phyloP scores from a whole-genome alignment of 2,888 invertebrate genomes.

The Acleris laterana region DNA sequence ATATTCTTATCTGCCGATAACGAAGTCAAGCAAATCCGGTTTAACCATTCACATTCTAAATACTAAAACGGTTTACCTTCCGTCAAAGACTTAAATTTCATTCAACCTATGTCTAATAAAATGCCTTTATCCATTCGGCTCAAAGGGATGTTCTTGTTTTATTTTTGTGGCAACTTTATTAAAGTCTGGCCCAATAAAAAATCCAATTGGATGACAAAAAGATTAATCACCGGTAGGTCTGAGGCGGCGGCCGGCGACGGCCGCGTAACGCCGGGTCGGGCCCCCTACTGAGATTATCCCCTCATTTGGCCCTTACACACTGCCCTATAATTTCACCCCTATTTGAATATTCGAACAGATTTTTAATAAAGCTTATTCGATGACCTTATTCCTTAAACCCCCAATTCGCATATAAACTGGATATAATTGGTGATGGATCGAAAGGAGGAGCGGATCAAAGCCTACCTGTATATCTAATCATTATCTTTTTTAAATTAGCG shows the following conservation, averaged over 20 bases:
- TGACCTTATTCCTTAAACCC: not conserved
- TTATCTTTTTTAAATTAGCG: not conserved
- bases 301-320: constrained; percentile 48
- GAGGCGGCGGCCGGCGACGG: not conserved
- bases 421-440: constrained; percentile 7
- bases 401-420: constrained; percentile 5
- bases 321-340: constrained; percentile 14
- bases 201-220: constrained; percentile 20
- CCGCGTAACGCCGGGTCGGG: constrained; percentile 34
- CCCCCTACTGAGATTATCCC: constrained; percentile 54
- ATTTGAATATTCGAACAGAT: constrained; percentile 24
- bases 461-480: not conserved
- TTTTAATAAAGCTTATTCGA: constrained; percentile 18
- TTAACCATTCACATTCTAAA: constrained; percentile 3
- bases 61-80: constrained; percentile 2
- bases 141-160: constrained; percentile 14
- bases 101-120: constrained; percentile 11
- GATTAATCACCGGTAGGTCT: constrained; percentile 16
- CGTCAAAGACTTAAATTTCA: constrained; percentile 14
- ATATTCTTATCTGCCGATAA: not conserved
- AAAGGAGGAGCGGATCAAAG: not conserved
- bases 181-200: constrained; percentile 25
- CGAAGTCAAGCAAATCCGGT: constrained; percentile 3
- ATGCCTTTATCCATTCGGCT: constrained; percentile 11
- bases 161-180: constrained; percentile 14